A percentile compares a stretch with the other conserved stretches of the same genome.
Evolutionary conservation across 2,888 invertebrate species (phyloP).

Genomic region (Yponomeuta sedellus): DNA sequence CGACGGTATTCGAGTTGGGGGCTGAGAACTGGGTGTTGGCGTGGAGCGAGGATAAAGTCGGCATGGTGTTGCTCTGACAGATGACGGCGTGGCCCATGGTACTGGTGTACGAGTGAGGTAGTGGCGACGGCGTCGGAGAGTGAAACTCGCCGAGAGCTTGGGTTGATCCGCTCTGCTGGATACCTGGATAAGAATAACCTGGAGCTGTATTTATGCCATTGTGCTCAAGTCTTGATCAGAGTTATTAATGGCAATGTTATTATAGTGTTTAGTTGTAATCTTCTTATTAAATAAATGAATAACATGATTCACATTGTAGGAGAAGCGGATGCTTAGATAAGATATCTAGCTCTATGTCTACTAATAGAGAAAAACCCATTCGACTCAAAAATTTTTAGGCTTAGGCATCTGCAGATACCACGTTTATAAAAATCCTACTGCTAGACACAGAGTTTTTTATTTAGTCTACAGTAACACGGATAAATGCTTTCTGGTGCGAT

Average conservation of each 20-base stretch:
- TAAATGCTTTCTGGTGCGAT: no score
- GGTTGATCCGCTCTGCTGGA: constrained; percentile 82
- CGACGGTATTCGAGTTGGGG: constrained; percentile 67
- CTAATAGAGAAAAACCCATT: no score
- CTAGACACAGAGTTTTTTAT: no score
- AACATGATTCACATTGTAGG: no score
- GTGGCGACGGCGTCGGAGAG: constrained; percentile 77
- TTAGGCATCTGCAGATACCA: no score
- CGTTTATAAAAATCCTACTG: no score
- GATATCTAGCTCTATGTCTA: no score
- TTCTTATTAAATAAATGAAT: no score
- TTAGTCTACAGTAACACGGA: no score
- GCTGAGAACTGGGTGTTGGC: constrained; percentile 63
- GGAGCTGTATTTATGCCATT: neutral
- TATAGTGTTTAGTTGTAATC: neutral
- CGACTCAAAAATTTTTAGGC: no score
- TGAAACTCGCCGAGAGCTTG: constrained; percentile 82
- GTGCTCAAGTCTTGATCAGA: neutral
- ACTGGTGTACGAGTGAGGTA: constrained; percentile 75
- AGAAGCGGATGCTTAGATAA: no score
- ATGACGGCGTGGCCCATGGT: constrained; percentile 51
- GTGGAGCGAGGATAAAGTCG: constrained; percentile 74
- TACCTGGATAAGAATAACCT: constrained; percentile 48
- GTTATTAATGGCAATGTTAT: neutral
- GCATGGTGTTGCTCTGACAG: constrained; percentile 81